Evolutionary conservation across 2,113 vertebrate species (phyloP), one percentile per base, ranked within the genome.

Genomic region (zebrafish (Danio rerio)): DNA sequence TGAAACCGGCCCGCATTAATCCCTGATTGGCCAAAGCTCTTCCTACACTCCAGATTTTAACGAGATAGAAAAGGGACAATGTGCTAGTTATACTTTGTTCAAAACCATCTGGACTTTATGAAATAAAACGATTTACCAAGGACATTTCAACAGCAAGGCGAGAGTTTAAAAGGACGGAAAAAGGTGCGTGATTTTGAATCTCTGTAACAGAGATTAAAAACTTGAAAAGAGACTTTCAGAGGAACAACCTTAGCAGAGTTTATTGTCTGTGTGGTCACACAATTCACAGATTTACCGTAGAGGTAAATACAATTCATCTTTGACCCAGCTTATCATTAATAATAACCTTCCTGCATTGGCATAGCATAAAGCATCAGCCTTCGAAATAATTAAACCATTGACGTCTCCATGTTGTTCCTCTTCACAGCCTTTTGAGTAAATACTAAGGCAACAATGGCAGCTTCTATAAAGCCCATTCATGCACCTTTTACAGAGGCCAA

Each of bases 41-140:
- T 88, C 88, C 86, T 92, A 87, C 82, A 89, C 91, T 88, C 85
- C 81, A 88, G 92, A 90, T 92, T 92, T 92, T 82, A 81, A 91
- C 87, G 85, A 86, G 86, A 92, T 91, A 85, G 88, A 87, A 89
- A 90, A 89, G 89, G 91, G 90, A 93, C 91, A 93, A 92, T 91
- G 88, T 86, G 84, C 88, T 85, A 82, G 86, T 80, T 73, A 84
- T 83, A 76, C 77, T 50, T 43, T 69, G 55, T 68, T 80, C 71
- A 73, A 50, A 78, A 45, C 53, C 52, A 73, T 74, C 61, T 43
- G 55, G 55, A 79, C 53, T 53, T 87, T 89, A 92, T 91, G 91
- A 92, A 92, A 92, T 92, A 92, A 93, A 92, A 90, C 89, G 90
- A 91, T 91, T 90, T 88, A 92, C 91, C 89, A 82, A 89, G 91